Conservation (phyloP, 1,140 invertebrate species). For the Acromyrmex heyeri region DNA sequence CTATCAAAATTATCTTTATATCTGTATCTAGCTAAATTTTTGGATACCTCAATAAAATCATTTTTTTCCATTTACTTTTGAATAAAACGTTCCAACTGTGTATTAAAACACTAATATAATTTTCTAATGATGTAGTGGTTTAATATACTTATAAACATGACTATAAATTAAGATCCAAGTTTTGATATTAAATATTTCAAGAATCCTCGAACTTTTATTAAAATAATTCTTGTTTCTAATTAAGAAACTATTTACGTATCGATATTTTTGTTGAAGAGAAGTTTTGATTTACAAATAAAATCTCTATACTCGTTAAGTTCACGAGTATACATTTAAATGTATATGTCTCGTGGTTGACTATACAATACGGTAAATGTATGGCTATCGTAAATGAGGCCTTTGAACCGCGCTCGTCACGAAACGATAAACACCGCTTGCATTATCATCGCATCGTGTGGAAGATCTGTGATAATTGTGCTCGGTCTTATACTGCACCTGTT, state of each 20-base stretch:
- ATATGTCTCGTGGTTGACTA: neutral
- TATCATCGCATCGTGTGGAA: conserved; percentile 21
- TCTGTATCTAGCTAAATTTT: too few relatives aligned
- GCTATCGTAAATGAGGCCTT: conserved; percentile 12
- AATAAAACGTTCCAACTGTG: neutral
- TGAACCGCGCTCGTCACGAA: conserved; percentile 48
- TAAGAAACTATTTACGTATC: neutral
- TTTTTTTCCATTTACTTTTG: neutral
- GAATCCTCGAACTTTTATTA: neutral
- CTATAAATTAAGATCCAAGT: neutral
- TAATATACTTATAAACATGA: neutral
- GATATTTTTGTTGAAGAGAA: neutral
- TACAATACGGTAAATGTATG: conserved; percentile 1
- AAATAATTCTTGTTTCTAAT: neutral
- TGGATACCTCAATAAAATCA: too few relatives aligned
- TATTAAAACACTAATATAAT: neutral
- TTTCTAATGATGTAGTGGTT: neutral
- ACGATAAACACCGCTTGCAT: conserved; percentile 40
- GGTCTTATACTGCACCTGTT: neutral
- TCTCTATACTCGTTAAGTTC: neutral
- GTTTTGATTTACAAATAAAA: neutral
- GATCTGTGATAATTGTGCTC: conserved; percentile 10
- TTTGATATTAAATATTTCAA: neutral
- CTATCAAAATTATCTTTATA: too few relatives aligned
- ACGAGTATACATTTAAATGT: neutral